Evolutionary conservation across 23 tunicate genomes (phyloP).

Genomic region (Ascidia mentula): DNA sequence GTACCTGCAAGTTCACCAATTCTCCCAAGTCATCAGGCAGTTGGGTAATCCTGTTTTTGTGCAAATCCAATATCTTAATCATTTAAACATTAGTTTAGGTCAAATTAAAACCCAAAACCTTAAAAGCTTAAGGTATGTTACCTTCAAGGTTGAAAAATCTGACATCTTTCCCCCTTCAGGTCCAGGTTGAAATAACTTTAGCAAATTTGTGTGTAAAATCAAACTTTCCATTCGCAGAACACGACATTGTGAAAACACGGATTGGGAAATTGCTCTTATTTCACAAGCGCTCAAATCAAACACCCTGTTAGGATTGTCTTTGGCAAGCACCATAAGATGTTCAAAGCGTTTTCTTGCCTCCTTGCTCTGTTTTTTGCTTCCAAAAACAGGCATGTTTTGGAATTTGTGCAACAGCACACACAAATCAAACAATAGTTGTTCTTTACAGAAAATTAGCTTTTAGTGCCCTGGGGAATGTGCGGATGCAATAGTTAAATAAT

Average conservation of each 20-base stretch:
- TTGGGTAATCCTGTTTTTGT: slow-evolving; percentile 32
- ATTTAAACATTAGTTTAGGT: not conserved
- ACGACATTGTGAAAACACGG: slow-evolving; percentile 64
- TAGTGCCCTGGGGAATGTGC: too few relatives aligned
- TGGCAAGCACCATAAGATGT: slow-evolving; percentile 70
- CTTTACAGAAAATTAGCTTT: too few relatives aligned
- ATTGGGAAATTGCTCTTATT: slow-evolving; percentile 41
- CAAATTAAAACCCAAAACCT: not conserved
- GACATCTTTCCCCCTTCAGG: slow-evolving; percentile 66
- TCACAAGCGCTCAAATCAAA: slow-evolving; percentile 84
- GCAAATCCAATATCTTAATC: slow-evolving; percentile 81
- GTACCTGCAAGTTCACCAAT: slow-evolving; percentile 68
- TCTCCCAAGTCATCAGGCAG: slow-evolving; percentile 64
- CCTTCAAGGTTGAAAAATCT: slow-evolving; percentile 59
- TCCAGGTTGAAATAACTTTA: slow-evolving; percentile 37
- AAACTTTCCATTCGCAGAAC: slow-evolving; percentile 72
- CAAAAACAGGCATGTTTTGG: slow-evolving; percentile 50
- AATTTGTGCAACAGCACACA: too few relatives aligned
- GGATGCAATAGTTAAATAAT: too few relatives aligned
- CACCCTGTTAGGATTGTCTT: slow-evolving; percentile 71
- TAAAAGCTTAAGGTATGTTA: slow-evolving; percentile 10
- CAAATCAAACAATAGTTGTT: too few relatives aligned
- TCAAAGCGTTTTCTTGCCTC: slow-evolving; percentile 84
- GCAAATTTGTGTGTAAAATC: slow-evolving; percentile 64
- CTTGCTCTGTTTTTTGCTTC: slow-evolving; percentile 86